Conservation (phyloP, 53 echinoderm and acorn worm species). For the Holothuria leucospilota region DNA sequence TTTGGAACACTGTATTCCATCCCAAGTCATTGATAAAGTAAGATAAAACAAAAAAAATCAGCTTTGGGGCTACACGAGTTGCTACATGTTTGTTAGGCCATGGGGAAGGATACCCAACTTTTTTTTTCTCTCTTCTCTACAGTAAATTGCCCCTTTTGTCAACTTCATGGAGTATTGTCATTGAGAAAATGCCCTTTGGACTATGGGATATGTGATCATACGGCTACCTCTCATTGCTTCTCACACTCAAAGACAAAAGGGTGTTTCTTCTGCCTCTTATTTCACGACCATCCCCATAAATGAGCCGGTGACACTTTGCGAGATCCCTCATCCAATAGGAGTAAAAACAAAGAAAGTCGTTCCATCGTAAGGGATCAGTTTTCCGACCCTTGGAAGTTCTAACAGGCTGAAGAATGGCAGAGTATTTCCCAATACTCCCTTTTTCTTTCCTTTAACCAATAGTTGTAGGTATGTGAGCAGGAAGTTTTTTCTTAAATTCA, state of each 20-base stretch:
- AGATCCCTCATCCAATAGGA: constrained; percentile 44
- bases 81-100: not conserved
- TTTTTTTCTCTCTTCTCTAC: too few relatives aligned
- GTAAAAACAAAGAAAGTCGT: constrained; percentile 57
- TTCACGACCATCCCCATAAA: constrained; percentile 71
- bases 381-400: constrained; percentile 68
- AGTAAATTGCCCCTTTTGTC: not conserved
- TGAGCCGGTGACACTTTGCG: not conserved
- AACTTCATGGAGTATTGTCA: not conserved
- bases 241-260: constrained; percentile 57
- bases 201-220: not conserved
- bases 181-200: not conserved
- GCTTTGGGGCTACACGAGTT: not conserved
- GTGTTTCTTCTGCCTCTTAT: constrained; percentile 63
- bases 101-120: not conserved
- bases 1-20: too few relatives aligned
- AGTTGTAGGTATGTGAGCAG: too few relatives aligned
- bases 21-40: too few relatives aligned
- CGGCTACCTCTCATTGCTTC: constrained; percentile 12
- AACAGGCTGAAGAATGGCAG: constrained; percentile 51
- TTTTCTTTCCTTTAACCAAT: not conserved
- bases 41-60: not conserved
- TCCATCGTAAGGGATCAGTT: constrained; percentile 54
- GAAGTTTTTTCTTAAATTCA: too few relatives aligned
- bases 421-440: constrained; percentile 46